Percentiles rank a stretch among this genome's conserved stretches.
Evolutionary conservation across 2,888 invertebrate species (phyloP).

Genomic region (Archips xylosteana): DNA sequence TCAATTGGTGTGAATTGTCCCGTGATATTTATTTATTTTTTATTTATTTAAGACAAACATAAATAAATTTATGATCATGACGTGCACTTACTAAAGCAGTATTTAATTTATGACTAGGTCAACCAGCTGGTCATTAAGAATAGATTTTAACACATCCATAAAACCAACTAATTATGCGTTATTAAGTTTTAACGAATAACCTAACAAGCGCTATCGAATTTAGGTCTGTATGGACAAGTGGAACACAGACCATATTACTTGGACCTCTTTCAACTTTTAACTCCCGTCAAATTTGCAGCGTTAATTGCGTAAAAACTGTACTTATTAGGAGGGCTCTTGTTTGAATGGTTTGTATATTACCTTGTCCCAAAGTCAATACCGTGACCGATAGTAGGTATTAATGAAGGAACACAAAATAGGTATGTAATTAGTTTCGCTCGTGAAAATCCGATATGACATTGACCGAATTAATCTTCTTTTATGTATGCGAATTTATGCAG

Average conservation of each 20-base stretch:
- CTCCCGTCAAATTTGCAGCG: not conserved
- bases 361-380: conserved; percentile 27
- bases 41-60: not conserved
- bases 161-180: conserved; percentile 1
- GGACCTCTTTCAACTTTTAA: not conserved
- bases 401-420: conserved; percentile 10
- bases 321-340: not conserved
- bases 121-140: not conserved
- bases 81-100: not conserved
- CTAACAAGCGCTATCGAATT: not conserved
- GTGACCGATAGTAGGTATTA: conserved; percentile 1
- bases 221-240: conserved; percentile 10
- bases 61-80: not conserved
- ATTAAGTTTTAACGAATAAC: conserved; percentile 4
- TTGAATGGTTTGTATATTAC: conserved; percentile 14
- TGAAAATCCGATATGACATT: conserved; percentile 33
- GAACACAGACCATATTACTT: not conserved
- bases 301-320: not conserved
- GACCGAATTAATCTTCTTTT: conserved; percentile 29
- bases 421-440: conserved; percentile 26
- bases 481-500: conserved; percentile 3
- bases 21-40: too few relatives aligned
- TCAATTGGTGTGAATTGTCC: too few relatives aligned
- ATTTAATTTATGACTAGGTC: not conserved
- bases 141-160: conserved; percentile 9